phyloP scores from a whole-genome alignment of 2,113 vertebrate species.

The Dipodomys spectabilis region DNA sequence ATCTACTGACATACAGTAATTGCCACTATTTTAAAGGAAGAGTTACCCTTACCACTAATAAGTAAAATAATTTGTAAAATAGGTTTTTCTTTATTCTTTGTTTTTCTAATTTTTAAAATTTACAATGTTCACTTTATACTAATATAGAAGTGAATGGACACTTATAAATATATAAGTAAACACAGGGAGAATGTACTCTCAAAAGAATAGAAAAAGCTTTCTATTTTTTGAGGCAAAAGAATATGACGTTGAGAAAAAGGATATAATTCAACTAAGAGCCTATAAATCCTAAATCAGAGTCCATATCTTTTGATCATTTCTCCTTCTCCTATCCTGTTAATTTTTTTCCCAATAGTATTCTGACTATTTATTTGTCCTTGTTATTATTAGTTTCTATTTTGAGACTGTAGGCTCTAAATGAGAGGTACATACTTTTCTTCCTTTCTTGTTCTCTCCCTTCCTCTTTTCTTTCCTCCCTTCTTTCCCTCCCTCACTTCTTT shows the following conservation, averaged over 20 bases:
- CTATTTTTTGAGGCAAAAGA: neutral
- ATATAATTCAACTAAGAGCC: neutral
- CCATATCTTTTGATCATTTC: neutral
- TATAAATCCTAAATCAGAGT: neutral
- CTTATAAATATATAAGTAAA: neutral
- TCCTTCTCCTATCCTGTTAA: neutral
- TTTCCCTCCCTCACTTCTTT: neutral
- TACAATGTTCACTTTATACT: neutral
- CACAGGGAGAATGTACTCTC: neutral
- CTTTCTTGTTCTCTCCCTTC: neutral
- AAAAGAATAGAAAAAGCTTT: neutral
- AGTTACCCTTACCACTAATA: neutral
- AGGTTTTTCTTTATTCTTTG: neutral
- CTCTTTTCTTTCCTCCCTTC: neutral
- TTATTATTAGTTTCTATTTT: neutral
- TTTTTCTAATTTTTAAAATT: neutral
- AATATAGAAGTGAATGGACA: neutral
- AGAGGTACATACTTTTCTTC: neutral
- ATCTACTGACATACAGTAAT: neutral
- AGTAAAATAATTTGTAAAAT: neutral
- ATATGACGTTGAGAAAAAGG: neutral
- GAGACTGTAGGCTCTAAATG: neutral
- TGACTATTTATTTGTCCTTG: neutral
- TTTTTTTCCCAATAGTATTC: neutral
- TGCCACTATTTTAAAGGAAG: neutral